Base-by-base conservation (phyloP, 2,797 vertebrate species). In the Leptoclinus maculatus region DNA sequence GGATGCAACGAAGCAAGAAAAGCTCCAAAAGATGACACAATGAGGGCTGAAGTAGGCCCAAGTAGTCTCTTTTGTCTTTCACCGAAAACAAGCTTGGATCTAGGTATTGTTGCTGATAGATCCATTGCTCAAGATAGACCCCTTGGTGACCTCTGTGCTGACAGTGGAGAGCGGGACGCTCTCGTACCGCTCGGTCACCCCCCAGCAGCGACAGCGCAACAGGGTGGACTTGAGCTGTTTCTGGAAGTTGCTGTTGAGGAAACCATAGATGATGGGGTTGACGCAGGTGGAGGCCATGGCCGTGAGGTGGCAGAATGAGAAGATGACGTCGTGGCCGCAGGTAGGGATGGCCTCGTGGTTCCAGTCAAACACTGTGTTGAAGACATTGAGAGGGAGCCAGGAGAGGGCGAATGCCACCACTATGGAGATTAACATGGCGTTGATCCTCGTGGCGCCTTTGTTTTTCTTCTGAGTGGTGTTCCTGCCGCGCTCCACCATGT, bases 201-300 rank as follows among this genome's bases (percentile, higher is more conserved):
- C 93, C 87, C 94, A 95, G 79, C 96, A 97, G 77, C 94, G 95
- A 68, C 96, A 96, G 51, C 94, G 94, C 68, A 95, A 70, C 43
- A 96, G 78, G 6, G 95, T 92, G 14, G 93, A 86, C 87, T 95
- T 96, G 29, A 96, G 93, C 85, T 97, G 96, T 75, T 96, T 96
- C 87, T 96, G 96, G 92, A 97, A 97, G 79, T 96, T 97, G 92
- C 90, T 96, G 92, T 96, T 97, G 80, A 97, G 96, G 89, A 97
- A 97, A 29, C 96, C 96, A 2, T 97, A 97, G 86, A 96, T 95
- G 86, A 97, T 80, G n/a, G 96, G 96, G 83, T 96, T 96, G 87
- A 97, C 83, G 27, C 96, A 97, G 6, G 96, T 95, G 73, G 96
- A 97, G 2, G 93, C 91, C 96, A 97, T 97, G 67, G 96, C 96